Base-by-base conservation (phyloP, 2,797 vertebrate species). In the Molothrus ater region DNA sequence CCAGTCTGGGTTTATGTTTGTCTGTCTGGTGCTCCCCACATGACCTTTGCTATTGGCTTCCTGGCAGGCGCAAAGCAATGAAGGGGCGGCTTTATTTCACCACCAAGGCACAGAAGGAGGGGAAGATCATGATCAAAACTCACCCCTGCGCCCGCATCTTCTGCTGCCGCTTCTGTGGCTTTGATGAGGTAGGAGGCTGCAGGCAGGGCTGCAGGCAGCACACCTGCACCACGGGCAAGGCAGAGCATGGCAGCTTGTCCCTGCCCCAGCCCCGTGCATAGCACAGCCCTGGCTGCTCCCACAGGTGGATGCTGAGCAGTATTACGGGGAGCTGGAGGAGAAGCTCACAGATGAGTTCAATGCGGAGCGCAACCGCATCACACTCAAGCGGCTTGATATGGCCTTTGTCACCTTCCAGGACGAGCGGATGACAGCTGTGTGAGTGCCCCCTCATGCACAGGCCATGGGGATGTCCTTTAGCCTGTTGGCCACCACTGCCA, bases 301-400 rank as follows among this genome's bases (percentile, higher is more conserved):
- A 8, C 97, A 99, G 99, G 99, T 99, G 93, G 99, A 99, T 34
- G 99, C 99, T 3, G 99, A 99, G 93, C 99, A 99, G 93, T 99
- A 99, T 92, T 99, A 99, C 5, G 99, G 99, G 28, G 99, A 99
- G 96, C 90, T 99, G 86, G 99, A 99, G 89, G 99, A 99, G 96
- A 99, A 99, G 93, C 97, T 99, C 63, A 99, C 99, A 0, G 99
- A 99, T 9, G 99, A 99, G 95, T 99, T 99, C 94, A 99, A 99
- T 3, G 99, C 99, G 0, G 99, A 99, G 97, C 99, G 99, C 96
- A 99, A 98, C 94, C 98, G 98, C 13, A 98, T 99, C 89, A 95
- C 93, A 0, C 97, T 99, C 93, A 99, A 99, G 96, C 97, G 98
- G 57, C 98, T 99, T 18, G 99, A 99, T 95, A 98, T 99, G 60